Conservation (phyloP, 2,113 vertebrate genomes). For the Ondatra zibethicus region DNA sequence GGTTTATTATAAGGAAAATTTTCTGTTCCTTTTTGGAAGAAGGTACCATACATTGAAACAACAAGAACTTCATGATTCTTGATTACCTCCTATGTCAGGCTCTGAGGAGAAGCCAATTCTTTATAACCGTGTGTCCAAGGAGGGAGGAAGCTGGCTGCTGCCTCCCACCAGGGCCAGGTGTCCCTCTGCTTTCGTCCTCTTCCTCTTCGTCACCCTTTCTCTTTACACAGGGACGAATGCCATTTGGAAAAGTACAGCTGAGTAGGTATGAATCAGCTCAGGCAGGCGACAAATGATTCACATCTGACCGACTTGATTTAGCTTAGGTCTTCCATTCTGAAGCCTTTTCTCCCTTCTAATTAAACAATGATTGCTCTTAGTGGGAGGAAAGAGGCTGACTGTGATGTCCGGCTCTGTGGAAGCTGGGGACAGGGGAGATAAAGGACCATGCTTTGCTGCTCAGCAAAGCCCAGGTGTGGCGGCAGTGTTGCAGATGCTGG, state of each 20-base stretch:
- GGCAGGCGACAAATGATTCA: conserved; percentile 57
- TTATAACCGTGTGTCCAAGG: not conserved
- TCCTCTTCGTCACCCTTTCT: not conserved
- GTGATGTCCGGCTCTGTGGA: conserved; percentile 28
- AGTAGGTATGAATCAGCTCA: conserved; percentile 64
- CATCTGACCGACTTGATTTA: not conserved
- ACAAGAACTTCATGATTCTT: not conserved
- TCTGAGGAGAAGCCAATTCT: not conserved
- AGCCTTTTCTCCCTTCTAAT: conserved; percentile 52
- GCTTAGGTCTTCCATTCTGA: not conserved
- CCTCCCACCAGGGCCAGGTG: not conserved
- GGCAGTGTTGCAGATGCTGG: not conserved
- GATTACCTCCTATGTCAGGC: not conserved
- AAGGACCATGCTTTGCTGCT: not conserved
- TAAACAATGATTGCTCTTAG: conserved; percentile 43
- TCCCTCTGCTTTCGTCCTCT: not conserved
- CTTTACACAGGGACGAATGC: not conserved
- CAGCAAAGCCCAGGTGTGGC: not conserved
- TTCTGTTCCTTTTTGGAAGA: not conserved
- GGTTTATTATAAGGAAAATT: not conserved
- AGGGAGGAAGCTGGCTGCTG: not conserved
- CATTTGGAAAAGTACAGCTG: conserved; percentile 70
- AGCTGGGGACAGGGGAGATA: not conserved
- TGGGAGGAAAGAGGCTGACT: conserved; percentile 24
- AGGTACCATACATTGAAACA: not conserved